These are phyloP conservation scores for Sanderia malayensis DNA, from an alignment of 30 jellyfish, hydroid and myxozoan genomes.

Conservation along the genomic window DNA sequence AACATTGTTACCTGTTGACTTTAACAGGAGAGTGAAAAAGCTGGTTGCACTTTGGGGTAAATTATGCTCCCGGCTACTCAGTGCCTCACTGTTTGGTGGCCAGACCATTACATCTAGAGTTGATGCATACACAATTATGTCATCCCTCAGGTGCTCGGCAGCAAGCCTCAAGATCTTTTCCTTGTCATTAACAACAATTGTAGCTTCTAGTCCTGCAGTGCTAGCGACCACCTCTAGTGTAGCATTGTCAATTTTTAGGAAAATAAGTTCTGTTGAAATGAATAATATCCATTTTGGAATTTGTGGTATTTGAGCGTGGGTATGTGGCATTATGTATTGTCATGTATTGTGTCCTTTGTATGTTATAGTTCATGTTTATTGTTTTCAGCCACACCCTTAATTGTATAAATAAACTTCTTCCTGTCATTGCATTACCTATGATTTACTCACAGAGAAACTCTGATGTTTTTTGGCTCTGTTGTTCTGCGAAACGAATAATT, in stretches of 20 bases:
- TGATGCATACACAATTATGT: background rate
- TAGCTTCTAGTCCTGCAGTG: conserved; percentile 2
- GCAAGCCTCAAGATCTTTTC: background rate
- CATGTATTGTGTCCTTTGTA: too few relatives aligned
- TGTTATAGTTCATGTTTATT: too few relatives aligned
- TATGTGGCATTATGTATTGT: too few relatives aligned
- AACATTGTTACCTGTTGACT: conserved; percentile 7
- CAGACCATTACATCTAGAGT: conserved; percentile 8
- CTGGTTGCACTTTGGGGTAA: conserved; percentile 15
- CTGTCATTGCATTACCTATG: too few relatives aligned
- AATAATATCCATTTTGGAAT: too few relatives aligned
- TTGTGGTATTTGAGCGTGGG: too few relatives aligned
- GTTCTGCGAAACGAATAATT: too few relatives aligned
- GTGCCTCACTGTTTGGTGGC: conserved; percentile 25
- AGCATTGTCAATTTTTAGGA: conserved; percentile 11
- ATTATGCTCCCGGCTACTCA: background rate
- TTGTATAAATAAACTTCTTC: too few relatives aligned
- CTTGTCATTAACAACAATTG: conserved; percentile 9
- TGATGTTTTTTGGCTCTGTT: too few relatives aligned
- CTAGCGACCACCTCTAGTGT: conserved; percentile 10
- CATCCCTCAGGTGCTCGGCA: conserved; percentile 13
- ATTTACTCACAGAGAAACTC: too few relatives aligned
- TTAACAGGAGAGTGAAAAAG: conserved; percentile 8
- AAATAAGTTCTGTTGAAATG: too few relatives aligned
- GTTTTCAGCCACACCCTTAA: too few relatives aligned